Conservation (phyloP, 2,797 vertebrate species). For the Oreochromis grahami region DNA sequence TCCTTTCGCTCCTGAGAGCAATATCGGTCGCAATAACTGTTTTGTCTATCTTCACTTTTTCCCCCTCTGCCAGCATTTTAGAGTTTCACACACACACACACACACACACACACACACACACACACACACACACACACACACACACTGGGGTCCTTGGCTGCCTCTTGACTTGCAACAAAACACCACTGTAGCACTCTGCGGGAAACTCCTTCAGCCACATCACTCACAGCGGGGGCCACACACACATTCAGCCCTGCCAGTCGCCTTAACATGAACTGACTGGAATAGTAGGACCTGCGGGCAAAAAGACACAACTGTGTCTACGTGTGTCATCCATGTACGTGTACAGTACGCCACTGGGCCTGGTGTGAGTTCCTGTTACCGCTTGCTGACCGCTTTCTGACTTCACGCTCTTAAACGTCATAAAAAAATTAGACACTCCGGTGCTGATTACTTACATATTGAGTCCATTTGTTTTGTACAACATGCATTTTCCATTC, state of each 20-base stretch:
- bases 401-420: conserved; percentile 17
- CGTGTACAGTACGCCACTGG: background rate
- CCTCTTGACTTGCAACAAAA: conserved; percentile 23
- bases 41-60: background rate
- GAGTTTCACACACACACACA: background rate
- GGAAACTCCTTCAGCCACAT: conserved; percentile 45
- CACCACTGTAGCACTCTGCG: conserved; percentile 34
- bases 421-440: background rate
- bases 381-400: background rate
- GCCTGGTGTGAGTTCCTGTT: background rate
- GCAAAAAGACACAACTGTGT: background rate
- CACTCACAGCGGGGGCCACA: conserved; percentile 8
- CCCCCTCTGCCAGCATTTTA: background rate
- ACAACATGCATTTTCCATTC: background rate
- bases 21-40: background rate
- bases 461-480: background rate
- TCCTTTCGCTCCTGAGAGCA: background rate
- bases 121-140: background rate
- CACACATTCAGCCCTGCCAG: background rate
- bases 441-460: background rate
- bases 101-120: background rate
- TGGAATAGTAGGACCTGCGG: conserved; percentile 23
- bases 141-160: background rate
- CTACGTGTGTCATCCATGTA: background rate
- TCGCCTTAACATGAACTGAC: conserved; percentile 19